Conservation (phyloP, 1,140 invertebrate genomes). For the Triops cancriformis region DNA sequence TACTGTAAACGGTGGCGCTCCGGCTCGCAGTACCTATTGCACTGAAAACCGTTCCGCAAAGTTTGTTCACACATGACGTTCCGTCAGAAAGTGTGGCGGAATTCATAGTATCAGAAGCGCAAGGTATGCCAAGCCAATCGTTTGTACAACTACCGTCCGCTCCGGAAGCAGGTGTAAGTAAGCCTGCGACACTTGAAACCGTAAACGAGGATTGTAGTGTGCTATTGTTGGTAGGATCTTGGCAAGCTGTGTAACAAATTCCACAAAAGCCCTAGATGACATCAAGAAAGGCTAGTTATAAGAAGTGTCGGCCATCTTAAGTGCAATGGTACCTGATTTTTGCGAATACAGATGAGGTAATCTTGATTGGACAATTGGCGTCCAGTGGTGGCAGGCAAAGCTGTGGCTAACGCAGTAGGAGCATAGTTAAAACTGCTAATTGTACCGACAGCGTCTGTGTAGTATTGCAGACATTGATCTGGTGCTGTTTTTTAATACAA, state of each 20-base stretch:
- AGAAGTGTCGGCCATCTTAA: too few species aligned
- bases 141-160: not conserved
- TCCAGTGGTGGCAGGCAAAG: slow-evolving; percentile 32
- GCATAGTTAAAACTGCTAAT: slow-evolving; percentile 72
- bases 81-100: not conserved
- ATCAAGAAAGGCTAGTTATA: too few species aligned
- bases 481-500: not conserved
- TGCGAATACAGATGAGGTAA: slow-evolving; percentile 24
- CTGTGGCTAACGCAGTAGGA: not conserved
- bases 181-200: not conserved
- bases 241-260: slow-evolving; percentile 20
- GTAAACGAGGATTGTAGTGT: not conserved
- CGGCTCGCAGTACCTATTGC: not conserved
- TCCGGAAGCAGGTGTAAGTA: not conserved
- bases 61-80: not conserved
- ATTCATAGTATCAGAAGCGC: not conserved
- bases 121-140: not conserved
- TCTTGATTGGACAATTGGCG: slow-evolving; percentile 23
- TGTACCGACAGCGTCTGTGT: slow-evolving; percentile 50
- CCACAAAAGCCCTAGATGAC: slow-evolving; percentile 21
- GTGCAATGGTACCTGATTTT: not conserved
- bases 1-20: slow-evolving; percentile 26
- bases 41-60: slow-evolving; percentile 1
- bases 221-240: slow-evolving; percentile 2
- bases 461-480: slow-evolving; percentile 60